Evolutionary conservation across 2,888 invertebrate genomes (phyloP).

Genomic region (Cremastobaeus sp.): DNA sequence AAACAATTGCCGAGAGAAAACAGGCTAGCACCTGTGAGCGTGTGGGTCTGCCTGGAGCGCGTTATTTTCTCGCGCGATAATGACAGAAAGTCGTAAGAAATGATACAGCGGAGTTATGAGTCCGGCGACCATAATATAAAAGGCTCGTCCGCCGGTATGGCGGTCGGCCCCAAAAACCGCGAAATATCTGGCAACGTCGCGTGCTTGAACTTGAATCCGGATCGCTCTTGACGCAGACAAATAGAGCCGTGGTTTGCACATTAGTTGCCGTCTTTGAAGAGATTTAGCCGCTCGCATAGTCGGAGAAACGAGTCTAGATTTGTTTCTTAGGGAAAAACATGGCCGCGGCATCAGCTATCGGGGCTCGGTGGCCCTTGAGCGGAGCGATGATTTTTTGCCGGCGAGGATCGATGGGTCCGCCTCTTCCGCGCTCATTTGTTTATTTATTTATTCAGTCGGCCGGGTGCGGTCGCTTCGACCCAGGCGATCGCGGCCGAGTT

Average conservation of each 20-base stretch:
- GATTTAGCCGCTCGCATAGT: constrained; percentile 34
- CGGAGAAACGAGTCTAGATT: constrained; percentile 33
- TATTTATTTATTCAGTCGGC: constrained; percentile 15
- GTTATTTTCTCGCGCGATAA: too few species aligned
- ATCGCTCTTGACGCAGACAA: constrained; percentile 29
- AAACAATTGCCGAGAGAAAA: too few species aligned
- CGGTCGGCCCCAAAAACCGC: constrained; percentile 25
- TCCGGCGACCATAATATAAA: too few species aligned
- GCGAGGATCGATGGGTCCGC: constrained; percentile 6
- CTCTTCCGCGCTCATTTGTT: neutral
- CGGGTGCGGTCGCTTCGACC: too few species aligned
- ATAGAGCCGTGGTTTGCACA: constrained; percentile 35
- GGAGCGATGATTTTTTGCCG: constrained; percentile 10
- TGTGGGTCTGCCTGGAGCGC: too few species aligned
- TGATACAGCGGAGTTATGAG: too few species aligned
- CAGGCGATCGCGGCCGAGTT: too few species aligned
- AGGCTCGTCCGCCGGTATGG: too few species aligned
- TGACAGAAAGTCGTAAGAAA: too few species aligned
- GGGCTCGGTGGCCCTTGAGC: constrained; percentile 1
- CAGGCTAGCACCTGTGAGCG: too few species aligned
- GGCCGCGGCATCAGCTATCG: constrained; percentile 13
- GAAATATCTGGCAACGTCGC: constrained; percentile 39
- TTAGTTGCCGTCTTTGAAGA: constrained; percentile 43
- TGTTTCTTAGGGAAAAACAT: constrained; percentile 36
- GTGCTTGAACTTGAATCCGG: constrained; percentile 38